phyloP scores from a whole-genome alignment of 1,140 invertebrate species.

The Trichonephila inaurata region DNA sequence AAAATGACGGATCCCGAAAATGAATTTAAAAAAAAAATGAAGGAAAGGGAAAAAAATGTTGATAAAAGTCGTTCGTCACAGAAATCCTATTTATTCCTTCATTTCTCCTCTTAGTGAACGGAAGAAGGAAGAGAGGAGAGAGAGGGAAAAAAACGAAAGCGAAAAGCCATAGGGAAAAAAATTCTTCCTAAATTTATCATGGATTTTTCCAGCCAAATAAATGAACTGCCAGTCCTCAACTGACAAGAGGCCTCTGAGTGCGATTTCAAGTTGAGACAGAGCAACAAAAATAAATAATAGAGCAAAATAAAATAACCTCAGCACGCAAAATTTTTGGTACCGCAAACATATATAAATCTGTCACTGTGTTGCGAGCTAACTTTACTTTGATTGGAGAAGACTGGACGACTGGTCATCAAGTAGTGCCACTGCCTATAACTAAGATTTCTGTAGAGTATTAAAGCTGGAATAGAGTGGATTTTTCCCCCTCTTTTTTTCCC shows the following conservation, averaged over 20 bases:
- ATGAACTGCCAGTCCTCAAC: constrained; percentile 64
- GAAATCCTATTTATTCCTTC: constrained; percentile 71
- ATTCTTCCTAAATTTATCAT: constrained; percentile 73
- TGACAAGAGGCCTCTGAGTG: constrained; percentile 69
- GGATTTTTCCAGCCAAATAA: constrained; percentile 72
- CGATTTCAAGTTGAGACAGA: constrained; percentile 70
- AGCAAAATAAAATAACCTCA: constrained; percentile 50
- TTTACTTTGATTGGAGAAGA: constrained; percentile 65
- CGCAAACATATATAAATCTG: constrained; percentile 72
- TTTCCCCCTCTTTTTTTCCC: neutral
- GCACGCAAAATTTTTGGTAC: constrained; percentile 62
- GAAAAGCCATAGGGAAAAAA: constrained; percentile 49
- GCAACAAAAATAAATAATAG: constrained; percentile 69
- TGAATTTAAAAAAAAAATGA: constrained; percentile 6
- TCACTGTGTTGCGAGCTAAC: constrained; percentile 45
- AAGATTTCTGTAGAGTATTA: constrained; percentile 68
- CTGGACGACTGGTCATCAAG: constrained; percentile 52
- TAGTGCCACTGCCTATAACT: constrained; percentile 55
- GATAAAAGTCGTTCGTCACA: constrained; percentile 67
- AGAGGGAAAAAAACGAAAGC: constrained; percentile 12
- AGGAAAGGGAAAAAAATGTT: constrained; percentile 37
- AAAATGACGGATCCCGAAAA: constrained; percentile 28
- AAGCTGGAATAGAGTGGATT: neutral
- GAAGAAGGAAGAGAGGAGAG: neutral
- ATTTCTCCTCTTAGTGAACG: constrained; percentile 41